Percentiles rank a stretch among this genome's conserved stretches.
These are phyloP conservation scores for Mycalesis mineus DNA, from an alignment of 2,888 invertebrate genomes.

Conservation along the genomic window DNA sequence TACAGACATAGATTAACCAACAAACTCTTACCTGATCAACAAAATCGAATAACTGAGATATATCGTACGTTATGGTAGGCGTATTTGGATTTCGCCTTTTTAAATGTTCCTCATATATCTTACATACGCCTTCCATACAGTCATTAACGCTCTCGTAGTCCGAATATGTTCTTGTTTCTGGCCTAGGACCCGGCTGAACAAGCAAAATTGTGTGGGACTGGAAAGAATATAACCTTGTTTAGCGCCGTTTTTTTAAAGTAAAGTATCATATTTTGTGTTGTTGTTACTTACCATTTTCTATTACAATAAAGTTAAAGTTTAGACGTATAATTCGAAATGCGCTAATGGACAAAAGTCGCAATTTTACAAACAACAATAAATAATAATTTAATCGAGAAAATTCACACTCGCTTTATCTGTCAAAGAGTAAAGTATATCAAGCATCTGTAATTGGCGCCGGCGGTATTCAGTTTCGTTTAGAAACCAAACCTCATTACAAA, in stretches of 20 bases:
- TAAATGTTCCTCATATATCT: slow-evolving; percentile 98
- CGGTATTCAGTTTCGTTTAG: background rate
- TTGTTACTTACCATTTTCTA: slow-evolving; percentile 47
- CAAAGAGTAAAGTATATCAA: no score
- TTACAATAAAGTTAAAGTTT: background rate
- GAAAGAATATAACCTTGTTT: slow-evolving; percentile 48
- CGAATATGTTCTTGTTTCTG: slow-evolving; percentile 97
- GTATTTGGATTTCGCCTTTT: slow-evolving; percentile 97
- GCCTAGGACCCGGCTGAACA: slow-evolving; percentile 94
- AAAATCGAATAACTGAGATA: slow-evolving; percentile 98
- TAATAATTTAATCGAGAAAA: background rate
- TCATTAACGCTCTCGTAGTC: slow-evolving; percentile 99
- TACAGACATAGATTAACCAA: no score
- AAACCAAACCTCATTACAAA: no score
- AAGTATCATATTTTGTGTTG: slow-evolving; percentile 39
- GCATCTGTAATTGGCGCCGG: no score
- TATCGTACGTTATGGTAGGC: slow-evolving; percentile 98
- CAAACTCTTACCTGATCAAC: slow-evolving; percentile 86
- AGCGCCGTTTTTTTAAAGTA: slow-evolving; percentile 50
- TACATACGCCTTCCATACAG: slow-evolving; percentile 99
- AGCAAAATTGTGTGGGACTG: slow-evolving; percentile 98
- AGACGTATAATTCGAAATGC: background rate
- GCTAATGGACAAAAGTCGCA: background rate
- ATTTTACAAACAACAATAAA: no score
- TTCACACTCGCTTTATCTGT: background rate